Evolutionary conservation across 1,140 invertebrate species (phyloP), one percentile per base, ranked within the genome.

Genomic region (Cyclina sinensis): DNA sequence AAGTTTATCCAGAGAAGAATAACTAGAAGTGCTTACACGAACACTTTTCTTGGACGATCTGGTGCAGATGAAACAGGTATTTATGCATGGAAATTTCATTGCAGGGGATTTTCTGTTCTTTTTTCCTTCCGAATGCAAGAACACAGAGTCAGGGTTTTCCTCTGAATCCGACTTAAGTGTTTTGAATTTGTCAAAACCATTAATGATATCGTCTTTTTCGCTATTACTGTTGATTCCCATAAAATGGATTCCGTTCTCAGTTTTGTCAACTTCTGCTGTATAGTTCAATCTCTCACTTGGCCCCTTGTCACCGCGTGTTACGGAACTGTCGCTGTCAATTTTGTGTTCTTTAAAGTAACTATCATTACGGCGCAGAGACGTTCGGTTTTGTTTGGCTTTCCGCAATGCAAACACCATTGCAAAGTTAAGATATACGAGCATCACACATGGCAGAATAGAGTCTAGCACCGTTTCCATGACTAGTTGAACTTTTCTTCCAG

Each of bases 1-100:
- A 7, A 86, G 70, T 76, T 70, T 86, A 27, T 86, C 83, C 48
- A 86, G 14, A 4, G 48, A 37, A 32, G n/a, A 11, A 35, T 86
- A 68, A 24, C 9, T 43, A 30, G 35, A 39, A 21, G 14, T 70
- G 24, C 57, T 9, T 24, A 11, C 35, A n/a, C 24, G 32, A 2
- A 39, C 65, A 18, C 21, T 43, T 37, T 24, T 51, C 21, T 1
- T 24, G 54, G 21, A 9, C 18, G 54, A 57, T 9, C 21, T 18
- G 3, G 3, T 3, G 1, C 18, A 7, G 7, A 18, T n/a, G 14
- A 70, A 70, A 70, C 21, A 27, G 21, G 9, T n/a, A 24, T 1
- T 27, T 4, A 5, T 62, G 37, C 37, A 27, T 37, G 16, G 7
- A 27, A 37, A 70, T 70, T 70, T 39, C 1, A 39, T 32, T 21